phyloP scores from a whole-genome alignment of 2,888 invertebrate genomes.

The Drosophila rellima region DNA sequence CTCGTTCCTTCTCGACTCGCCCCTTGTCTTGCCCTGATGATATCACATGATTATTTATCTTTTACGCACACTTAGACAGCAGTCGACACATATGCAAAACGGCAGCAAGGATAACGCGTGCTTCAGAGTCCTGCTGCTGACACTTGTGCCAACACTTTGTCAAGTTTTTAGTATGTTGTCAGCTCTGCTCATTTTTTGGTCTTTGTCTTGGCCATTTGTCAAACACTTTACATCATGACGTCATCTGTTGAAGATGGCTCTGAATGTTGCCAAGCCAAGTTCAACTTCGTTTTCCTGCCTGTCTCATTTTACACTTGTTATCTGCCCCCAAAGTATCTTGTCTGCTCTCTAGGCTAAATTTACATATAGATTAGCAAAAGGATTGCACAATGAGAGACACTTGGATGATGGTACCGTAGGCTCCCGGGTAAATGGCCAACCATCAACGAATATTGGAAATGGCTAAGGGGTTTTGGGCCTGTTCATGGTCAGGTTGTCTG shows the following conservation, averaged over 20 bases:
- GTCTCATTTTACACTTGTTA: conserved; percentile 51
- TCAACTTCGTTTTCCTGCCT: conserved; percentile 25
- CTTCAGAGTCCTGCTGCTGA: conserved; percentile 47
- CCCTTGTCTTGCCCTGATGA: conserved; percentile 46
- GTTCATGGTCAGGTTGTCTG: conserved; percentile 59
- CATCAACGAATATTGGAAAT: neutral
- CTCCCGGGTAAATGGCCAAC: conserved; percentile 53
- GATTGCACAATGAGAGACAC: conserved; percentile 54
- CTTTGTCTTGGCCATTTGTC: conserved; percentile 74
- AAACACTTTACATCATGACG: conserved; percentile 69
- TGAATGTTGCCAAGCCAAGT: conserved; percentile 22
- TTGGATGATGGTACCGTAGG: conserved; percentile 55
- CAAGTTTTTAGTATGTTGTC: conserved; percentile 81
- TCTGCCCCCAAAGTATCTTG: conserved; percentile 42
- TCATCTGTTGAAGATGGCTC: conserved; percentile 56
- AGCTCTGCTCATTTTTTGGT: conserved; percentile 44
- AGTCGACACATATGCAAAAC: conserved; percentile 71
- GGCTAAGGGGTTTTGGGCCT: neutral
- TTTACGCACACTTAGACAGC: conserved; percentile 76
- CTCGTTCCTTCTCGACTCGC: conserved; percentile 31
- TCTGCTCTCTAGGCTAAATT: conserved; percentile 56
- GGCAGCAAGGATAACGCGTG: conserved; percentile 51
- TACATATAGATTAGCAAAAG: conserved; percentile 79
- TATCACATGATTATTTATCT: conserved; percentile 81
- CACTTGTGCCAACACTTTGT: conserved; percentile 80